Conservation (phyloP, 2,888 invertebrate genomes). For the Dynastes grantii region DNA sequence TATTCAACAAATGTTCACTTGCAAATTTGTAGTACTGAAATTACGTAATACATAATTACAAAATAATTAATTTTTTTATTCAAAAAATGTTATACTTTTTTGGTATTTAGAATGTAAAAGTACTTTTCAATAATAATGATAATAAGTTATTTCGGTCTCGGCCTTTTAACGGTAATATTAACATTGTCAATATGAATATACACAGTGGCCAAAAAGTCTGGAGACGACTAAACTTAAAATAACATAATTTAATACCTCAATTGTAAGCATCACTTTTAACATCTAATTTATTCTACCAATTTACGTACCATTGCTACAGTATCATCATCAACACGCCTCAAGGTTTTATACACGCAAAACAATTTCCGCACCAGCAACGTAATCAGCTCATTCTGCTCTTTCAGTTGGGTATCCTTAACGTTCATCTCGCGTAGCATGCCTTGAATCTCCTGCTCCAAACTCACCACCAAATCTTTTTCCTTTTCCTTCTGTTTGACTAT, state of each 20-base stretch:
- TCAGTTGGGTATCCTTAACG: slow-evolving; percentile 50
- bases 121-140: too few species aligned
- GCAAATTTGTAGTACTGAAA: too few species aligned
- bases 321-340: slow-evolving; percentile 47
- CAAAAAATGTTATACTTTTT: too few species aligned
- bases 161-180: too few species aligned
- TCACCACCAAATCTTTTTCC: slow-evolving; percentile 39
- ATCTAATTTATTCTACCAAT: background rate
- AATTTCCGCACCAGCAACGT: slow-evolving; percentile 50
- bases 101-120: too few species aligned
- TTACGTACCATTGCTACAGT: slow-evolving; percentile 15
- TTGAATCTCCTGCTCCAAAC: slow-evolving; percentile 40
- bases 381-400: slow-evolving; percentile 52
- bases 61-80: too few species aligned
- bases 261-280: background rate
- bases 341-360: slow-evolving; percentile 47
- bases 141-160: too few species aligned
- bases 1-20: too few species aligned
- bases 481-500: slow-evolving; percentile 26
- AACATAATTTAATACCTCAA: background rate
- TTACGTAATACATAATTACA: too few species aligned
- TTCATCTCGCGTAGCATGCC: slow-evolving; percentile 42
- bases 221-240: too few species aligned
- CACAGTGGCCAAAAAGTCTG: too few species aligned
- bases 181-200: too few species aligned